Conservation (phyloP, 2,113 vertebrate species). For the Balaeniceps rex region DNA sequence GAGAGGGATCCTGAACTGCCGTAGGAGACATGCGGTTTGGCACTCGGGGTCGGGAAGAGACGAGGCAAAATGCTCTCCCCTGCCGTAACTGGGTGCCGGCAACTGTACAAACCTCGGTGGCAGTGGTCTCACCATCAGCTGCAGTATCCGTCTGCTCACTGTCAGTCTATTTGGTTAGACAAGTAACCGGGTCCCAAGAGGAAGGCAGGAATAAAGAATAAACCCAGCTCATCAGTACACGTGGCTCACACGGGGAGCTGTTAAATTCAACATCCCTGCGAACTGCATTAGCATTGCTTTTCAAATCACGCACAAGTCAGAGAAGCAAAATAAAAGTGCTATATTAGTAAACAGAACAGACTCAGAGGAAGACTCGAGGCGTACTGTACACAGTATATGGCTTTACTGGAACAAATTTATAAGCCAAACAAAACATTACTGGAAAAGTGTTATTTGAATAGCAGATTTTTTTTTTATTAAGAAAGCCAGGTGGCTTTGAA, state of each 20-base stretch:
- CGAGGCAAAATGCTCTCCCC: background rate
- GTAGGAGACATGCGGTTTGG: background rate
- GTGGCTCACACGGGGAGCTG: background rate
- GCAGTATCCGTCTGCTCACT: conserved; percentile 94
- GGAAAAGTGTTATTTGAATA: background rate
- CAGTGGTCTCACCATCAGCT: conserved; percentile 91
- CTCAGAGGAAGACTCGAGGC: conserved; percentile 78
- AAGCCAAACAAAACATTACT: conserved; percentile 29
- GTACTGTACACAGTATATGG: conserved; percentile 35
- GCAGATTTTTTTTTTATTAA: background rate
- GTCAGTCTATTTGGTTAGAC: conserved; percentile 85
- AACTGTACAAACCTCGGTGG: conserved; percentile 89
- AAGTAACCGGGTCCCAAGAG: conserved; percentile 72
- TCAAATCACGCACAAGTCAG: conserved; percentile 50
- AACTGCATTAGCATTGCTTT: conserved; percentile 50
- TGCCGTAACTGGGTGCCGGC: background rate
- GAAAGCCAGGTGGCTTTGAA: conserved; percentile 50
- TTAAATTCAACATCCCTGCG: conserved; percentile 31
- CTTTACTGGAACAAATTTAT: conserved; percentile 37
- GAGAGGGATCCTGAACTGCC: background rate
- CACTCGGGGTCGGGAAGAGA: background rate
- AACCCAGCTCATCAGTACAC: conserved; percentile 76
- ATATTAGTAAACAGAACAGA: conserved; percentile 73
- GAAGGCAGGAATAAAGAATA: conserved; percentile 83
- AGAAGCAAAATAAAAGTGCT: conserved; percentile 69